phyloP scores from a whole-genome alignment of 2,797 vertebrate genomes.

The Eidolon dupreanum region DNA sequence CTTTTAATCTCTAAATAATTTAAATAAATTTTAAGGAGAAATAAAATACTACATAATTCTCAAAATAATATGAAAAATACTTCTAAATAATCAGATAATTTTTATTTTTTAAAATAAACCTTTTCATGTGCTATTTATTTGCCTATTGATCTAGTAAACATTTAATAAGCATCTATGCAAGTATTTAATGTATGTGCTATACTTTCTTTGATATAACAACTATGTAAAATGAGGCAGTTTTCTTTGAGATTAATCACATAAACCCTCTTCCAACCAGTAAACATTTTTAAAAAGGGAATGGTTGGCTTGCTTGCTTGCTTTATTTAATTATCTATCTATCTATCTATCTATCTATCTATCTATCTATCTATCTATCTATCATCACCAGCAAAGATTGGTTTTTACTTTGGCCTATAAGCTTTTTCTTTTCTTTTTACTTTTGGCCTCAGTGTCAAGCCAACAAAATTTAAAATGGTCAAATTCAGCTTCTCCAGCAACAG shows the following conservation, averaged over 20 bases:
- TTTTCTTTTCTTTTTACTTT: neutral
- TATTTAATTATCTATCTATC: too few species aligned
- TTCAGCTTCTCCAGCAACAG: neutral
- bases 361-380: too few species aligned
- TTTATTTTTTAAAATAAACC: neutral
- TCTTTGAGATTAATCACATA: neutral
- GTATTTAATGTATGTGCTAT: neutral
- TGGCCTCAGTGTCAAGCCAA: neutral
- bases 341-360: too few species aligned
- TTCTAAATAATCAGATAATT: neutral
- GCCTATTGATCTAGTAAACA: neutral
- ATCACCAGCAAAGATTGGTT: neutral
- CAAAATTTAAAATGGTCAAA: neutral
- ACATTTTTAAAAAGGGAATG: neutral
- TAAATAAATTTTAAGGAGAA: neutral
- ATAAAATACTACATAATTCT: neutral
- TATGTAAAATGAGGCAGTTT: neutral
- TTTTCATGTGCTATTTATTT: neutral
- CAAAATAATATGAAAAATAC: neutral
- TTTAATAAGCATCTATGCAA: neutral
- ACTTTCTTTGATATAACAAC: neutral
- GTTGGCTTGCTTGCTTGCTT: neutral
- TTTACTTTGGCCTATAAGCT: neutral
- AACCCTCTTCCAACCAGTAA: neutral
- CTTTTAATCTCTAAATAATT: slow-evolving; percentile 24